These are phyloP conservation scores for Copsychus sechellarum DNA, from an alignment of 2,113 vertebrate species.

Conservation along the genomic window DNA sequence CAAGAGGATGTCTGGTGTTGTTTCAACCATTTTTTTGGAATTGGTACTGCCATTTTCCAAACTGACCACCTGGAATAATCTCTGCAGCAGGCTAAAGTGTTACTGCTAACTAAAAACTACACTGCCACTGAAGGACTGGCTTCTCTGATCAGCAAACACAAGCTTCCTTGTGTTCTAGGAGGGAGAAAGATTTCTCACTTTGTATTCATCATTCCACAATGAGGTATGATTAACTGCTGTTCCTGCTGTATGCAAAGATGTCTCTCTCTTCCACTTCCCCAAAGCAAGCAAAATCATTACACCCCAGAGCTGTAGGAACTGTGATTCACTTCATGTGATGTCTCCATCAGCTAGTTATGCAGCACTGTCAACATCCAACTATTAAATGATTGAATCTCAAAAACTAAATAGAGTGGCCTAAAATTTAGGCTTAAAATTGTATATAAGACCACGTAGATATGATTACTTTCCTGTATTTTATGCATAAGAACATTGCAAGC, in stretches of 20 bases:
- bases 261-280: not conserved
- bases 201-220: not conserved
- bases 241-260: not conserved
- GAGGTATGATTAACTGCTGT: not conserved
- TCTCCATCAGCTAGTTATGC: not conserved
- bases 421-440: not conserved
- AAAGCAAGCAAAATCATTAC: not conserved
- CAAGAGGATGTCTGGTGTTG: not conserved
- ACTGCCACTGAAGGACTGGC: not conserved
- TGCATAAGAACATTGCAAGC: not conserved
- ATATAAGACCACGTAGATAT: accelerated
- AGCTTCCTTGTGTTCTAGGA: not conserved
- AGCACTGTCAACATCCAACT: not conserved
- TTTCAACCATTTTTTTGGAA: constrained; percentile 16
- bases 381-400: not conserved
- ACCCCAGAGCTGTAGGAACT: not conserved
- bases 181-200: not conserved
- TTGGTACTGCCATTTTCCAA: not conserved
- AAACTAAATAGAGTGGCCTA: not conserved
- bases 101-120: not conserved
- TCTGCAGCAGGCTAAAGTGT: not conserved
- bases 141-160: not conserved
- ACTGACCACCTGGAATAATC: not conserved
- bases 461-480: not conserved
- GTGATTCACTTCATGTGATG: not conserved